Evolutionary conservation across 2,888 invertebrate species (phyloP).

Genomic region (Xylota sylvarum): DNA sequence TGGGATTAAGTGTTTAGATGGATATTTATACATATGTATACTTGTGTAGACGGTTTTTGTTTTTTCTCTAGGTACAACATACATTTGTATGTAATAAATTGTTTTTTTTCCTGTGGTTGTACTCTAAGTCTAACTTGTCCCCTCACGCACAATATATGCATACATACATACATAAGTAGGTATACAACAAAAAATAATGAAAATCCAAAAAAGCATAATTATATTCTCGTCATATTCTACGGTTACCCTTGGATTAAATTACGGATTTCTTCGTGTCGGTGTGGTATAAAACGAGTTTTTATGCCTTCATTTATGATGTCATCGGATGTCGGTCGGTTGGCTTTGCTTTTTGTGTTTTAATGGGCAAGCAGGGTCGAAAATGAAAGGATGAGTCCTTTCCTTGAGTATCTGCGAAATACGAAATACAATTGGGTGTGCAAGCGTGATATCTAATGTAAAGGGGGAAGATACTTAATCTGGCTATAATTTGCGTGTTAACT

Average conservation of each 20-base stretch:
- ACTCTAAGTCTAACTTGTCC: background rate
- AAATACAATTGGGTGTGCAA: constrained; percentile 18
- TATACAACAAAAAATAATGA: background rate
- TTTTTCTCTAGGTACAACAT: too few species aligned
- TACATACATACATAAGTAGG: background rate
- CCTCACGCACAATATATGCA: background rate
- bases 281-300: constrained; percentile 50
- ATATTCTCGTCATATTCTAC: background rate
- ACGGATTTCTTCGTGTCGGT: background rate
- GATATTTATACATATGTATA: background rate
- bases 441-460: constrained; percentile 7
- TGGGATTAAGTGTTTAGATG: background rate
- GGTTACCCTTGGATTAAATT: constrained; percentile 43
- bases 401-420: constrained; percentile 2
- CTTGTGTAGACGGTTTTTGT: too few species aligned
- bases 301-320: constrained; percentile 52
- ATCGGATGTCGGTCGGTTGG: constrained; percentile 31
- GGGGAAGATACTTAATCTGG: constrained; percentile 2
- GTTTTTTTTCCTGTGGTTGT: constrained; percentile 1
- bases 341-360: background rate
- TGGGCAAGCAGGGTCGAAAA: constrained; percentile 9
- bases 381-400: constrained; percentile 6
- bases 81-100: too few species aligned
- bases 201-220: background rate
- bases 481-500: constrained; percentile 12